Evolutionary conservation across 2,797 vertebrate genomes (phyloP).

Genomic region (Gobionotothen gibberifrons): DNA sequence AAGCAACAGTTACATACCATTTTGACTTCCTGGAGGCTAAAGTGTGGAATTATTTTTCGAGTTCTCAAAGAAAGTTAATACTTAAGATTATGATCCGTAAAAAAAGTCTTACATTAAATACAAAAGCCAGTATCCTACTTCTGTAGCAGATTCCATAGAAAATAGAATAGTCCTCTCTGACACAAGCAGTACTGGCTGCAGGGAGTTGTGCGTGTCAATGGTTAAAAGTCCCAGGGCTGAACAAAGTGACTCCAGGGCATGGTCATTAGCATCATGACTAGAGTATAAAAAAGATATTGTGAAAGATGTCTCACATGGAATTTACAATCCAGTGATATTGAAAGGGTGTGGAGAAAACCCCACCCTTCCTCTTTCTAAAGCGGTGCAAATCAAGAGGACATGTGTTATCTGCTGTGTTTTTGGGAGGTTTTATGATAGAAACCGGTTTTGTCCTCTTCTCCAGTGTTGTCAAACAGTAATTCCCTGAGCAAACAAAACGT

Average conservation of each 20-base stretch:
- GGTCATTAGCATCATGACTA: conserved; percentile 54
- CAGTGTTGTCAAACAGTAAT: conserved; percentile 6
- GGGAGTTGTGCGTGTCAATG: conserved; percentile 23
- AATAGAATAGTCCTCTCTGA: conserved; percentile 1
- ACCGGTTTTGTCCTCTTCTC: conserved; percentile 11
- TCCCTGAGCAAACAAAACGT: conserved; percentile 52
- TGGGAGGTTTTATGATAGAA: conserved; percentile 16
- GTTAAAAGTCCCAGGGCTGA: conserved; percentile 30
- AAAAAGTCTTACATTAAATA: conserved; percentile 10
- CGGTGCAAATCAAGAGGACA: conserved; percentile 15
- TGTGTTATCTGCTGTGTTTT: conserved; percentile 32
- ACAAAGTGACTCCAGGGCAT: conserved; percentile 47
- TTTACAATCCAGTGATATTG: conserved; percentile 39
- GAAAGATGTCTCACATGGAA: conserved; percentile 48
- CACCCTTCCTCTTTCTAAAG: conserved; percentile 60
- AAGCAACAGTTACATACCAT: conserved; percentile 62
- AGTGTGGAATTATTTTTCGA: conserved; percentile 13
- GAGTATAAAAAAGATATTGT: conserved; percentile 24
- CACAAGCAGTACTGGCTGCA: not conserved
- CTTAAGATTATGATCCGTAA: not conserved
- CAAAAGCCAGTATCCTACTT: conserved; percentile 10
- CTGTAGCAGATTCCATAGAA: not conserved
- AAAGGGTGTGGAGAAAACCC: conserved; percentile 47
- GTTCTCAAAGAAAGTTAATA: not conserved
- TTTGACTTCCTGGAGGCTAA: conserved; percentile 36